Base-by-base conservation (phyloP, 2,797 vertebrate genomes). In the Fundulus diaphanus region DNA sequence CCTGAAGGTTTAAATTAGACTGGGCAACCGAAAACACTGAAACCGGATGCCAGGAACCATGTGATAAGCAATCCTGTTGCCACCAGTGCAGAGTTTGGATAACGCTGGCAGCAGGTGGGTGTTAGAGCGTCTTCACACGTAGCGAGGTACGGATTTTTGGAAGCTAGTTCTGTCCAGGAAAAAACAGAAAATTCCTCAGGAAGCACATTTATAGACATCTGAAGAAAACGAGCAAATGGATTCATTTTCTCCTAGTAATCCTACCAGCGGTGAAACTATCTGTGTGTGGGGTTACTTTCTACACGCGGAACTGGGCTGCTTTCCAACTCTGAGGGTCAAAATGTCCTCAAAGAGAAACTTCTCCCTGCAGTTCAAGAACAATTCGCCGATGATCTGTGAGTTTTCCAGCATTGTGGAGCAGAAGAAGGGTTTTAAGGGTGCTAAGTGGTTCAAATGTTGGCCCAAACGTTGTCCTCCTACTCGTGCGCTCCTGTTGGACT, bases 311-410 rank as follows among this genome's bases (percentile, higher is more conserved):
- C 16, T 18, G 18, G 48, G 16, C 16, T 5, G 6, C 48, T 20
- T 42, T 42, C 40, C 40, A 42, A 11, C 11, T 49, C 16, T 6
- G 48, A 18, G 18, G 48, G 20, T 49, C 12, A 16, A 49, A 22
- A 22, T 49, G 3, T 49, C 18, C 16, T 20, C 48, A 7, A 49
- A 49, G 48, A 49, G 16, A 49, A 49, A 49, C 48, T 5, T 49
- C 3, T 20, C 20, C 15, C 11, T 13, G 46, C 46, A 48, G 11
- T 48, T 48, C 15, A 48, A 13, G 46, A 48, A 13, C 15, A 48
- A 48, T 18, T 48, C 16, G 46, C 3, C 16, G 15, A 16, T 13
- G 46, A 48, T 48, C 15, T 13, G 46, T 82, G 90, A 7, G 11
- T 42, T 42, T 42, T 42, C 40, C 40, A 42, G 7, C 40, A 2